Base-by-base conservation (phyloP, 2,888 invertebrate genomes). In the Eutolmus rufibarbis region DNA sequence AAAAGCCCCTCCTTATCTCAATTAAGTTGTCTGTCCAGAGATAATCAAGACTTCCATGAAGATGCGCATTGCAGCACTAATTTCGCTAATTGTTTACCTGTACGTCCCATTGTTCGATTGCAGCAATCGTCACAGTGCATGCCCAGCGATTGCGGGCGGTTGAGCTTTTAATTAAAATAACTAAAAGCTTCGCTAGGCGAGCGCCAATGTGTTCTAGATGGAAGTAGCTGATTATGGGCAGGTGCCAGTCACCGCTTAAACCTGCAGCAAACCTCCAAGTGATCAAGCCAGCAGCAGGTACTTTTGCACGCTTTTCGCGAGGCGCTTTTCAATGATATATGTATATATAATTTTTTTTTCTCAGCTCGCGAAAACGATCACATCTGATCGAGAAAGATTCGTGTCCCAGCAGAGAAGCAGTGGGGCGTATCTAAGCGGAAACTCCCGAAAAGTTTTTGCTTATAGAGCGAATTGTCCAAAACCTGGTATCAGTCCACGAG, bases 161-260 rank as follows among this genome's bases (percentile, higher is more conserved):
- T 76, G 19, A 76, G 76, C 76, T 76, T 76, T 76, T 76, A 9
- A 76, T 76, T 37, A 76, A 76, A 37, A 76, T 76, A 28, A 5
- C 28, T 16, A 37, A 76, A 76, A 76, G 34, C 34, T 34, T 76
- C n/a, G n/a, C 2, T 37, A 76, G n/a, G 37, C 19, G 31, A 46
- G 43, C 43, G 5, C 37, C 37, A 34, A 76, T n/a, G 34, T 76
- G 16, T 76, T 34, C 34, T 76, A 76, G 1, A 76, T 76, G 37
- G 16, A 37, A 76, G 76, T 76, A 34, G 19, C 37, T 34, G 28
- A 37, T 46, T 34, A 37, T 16, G 37, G 28, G 28, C 34, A 79
- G 79, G 79, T 79, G 31, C 51, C 40, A 79, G 79, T 51, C 79
- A 79, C 79, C 28, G 51, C 79, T 79, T 79, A n/a, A n/a, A 79